Evolutionary conservation across 2,113 vertebrate genomes (phyloP).

Genomic region (Lepus americanus): DNA sequence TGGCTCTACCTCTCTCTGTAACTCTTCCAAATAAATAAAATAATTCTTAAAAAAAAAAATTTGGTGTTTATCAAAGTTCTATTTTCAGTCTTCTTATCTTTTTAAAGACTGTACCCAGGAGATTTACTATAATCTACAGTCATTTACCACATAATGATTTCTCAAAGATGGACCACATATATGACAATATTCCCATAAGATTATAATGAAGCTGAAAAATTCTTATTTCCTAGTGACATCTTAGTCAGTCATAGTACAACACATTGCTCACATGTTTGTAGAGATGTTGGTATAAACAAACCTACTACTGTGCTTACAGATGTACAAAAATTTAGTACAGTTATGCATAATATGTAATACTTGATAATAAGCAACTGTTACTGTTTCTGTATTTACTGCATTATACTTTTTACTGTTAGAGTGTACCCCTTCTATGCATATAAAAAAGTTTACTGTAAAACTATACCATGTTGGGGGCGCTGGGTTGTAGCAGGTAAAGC

Average conservation of each 20-base stretch:
- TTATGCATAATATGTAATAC: background rate
- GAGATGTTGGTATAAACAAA: background rate
- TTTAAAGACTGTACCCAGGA: background rate
- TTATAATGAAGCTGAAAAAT: background rate
- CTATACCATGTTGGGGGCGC: background rate
- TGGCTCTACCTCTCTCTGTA: no score
- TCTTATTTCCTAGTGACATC: background rate
- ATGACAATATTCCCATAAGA: background rate
- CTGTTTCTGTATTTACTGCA: background rate
- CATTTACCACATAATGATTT: background rate
- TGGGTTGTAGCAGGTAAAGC: no score
- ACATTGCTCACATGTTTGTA: background rate
- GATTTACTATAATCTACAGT: background rate
- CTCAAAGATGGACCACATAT: background rate
- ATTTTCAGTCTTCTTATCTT: background rate
- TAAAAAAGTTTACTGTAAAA: background rate
- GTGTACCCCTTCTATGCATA: background rate
- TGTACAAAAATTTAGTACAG: no score
- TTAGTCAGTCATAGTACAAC: background rate
- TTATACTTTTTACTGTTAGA: background rate
- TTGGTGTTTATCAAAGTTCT: slow-evolving; percentile 15
- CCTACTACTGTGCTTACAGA: no score
- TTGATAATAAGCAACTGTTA: background rate
- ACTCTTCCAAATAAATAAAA: no score
- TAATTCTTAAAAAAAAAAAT: background rate